phyloP scores from a whole-genome alignment of 2,113 vertebrate genomes.

The Rhagologus leucostigma region DNA sequence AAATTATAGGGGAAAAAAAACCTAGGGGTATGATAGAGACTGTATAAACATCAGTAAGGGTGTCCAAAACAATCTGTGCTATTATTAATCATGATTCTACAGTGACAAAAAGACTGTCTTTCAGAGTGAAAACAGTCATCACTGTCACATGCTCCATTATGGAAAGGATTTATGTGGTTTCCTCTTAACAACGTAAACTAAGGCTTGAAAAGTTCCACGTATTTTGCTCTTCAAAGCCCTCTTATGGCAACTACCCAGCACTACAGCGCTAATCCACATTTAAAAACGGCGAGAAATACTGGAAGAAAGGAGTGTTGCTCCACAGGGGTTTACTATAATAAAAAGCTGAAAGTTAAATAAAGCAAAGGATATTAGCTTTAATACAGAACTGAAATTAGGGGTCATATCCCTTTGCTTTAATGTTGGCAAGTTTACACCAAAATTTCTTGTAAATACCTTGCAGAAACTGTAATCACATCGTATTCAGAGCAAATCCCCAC shows the following conservation, averaged over 20 bases:
- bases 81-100: neutral
- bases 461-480: neutral
- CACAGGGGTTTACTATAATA: neutral
- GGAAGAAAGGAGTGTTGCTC: neutral
- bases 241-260: neutral
- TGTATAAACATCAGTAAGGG: neutral
- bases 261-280: neutral
- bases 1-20: neutral
- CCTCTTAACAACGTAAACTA: neutral
- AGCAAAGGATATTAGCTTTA: neutral
- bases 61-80: neutral
- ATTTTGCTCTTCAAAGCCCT: neutral
- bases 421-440: neutral
- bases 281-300: neutral
- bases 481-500: neutral
- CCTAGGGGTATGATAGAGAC: neutral
- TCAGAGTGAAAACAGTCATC: neutral
- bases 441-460: neutral
- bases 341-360: neutral
- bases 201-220: neutral
- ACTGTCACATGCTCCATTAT: constrained; percentile 9
- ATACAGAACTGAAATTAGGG: neutral
- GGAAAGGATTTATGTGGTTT: constrained; percentile 35
- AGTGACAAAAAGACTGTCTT: neutral
- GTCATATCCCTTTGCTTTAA: neutral